Conservation (phyloP, 2,113 vertebrate genomes). For the Cephalopholis sonnerati region DNA sequence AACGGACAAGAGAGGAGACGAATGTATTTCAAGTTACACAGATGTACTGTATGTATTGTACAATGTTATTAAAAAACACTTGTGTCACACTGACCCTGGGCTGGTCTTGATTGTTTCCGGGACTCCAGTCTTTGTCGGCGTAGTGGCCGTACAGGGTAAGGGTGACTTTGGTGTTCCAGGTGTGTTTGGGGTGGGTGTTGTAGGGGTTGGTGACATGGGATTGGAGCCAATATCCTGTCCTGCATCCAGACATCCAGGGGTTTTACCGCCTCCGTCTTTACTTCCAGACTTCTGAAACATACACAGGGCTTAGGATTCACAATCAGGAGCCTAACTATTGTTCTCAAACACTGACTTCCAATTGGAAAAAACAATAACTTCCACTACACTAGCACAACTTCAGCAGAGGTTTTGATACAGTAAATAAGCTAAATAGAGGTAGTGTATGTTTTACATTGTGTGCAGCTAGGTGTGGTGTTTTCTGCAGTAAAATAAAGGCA, state of each 20-base stretch:
- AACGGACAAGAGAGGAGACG: neutral
- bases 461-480: neutral
- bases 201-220: constrained; percentile 87
- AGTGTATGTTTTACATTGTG: neutral
- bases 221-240: constrained; percentile 79
- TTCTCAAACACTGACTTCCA: neutral
- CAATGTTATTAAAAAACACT: neutral
- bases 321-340: neutral
- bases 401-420: neutral
- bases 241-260: constrained; percentile 83
- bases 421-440: neutral
- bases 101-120: constrained; percentile 90
- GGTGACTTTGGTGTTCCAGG: constrained; percentile 91
- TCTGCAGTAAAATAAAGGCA: neutral
- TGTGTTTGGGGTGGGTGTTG: constrained; percentile 83
- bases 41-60: neutral
- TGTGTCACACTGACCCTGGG: constrained; percentile 85
- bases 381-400: neutral
- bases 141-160: constrained; percentile 81
- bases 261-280: constrained; percentile 90
- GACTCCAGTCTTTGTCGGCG: constrained; percentile 86
- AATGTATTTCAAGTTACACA: neutral
- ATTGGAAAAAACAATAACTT: neutral
- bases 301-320: constrained; percentile 15
- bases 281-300: constrained; percentile 89